A percentile compares a stretch with the other conserved stretches of the same genome.
phyloP scores from a whole-genome alignment of 2,113 vertebrate genomes.

The Xyliphius kryptos region DNA sequence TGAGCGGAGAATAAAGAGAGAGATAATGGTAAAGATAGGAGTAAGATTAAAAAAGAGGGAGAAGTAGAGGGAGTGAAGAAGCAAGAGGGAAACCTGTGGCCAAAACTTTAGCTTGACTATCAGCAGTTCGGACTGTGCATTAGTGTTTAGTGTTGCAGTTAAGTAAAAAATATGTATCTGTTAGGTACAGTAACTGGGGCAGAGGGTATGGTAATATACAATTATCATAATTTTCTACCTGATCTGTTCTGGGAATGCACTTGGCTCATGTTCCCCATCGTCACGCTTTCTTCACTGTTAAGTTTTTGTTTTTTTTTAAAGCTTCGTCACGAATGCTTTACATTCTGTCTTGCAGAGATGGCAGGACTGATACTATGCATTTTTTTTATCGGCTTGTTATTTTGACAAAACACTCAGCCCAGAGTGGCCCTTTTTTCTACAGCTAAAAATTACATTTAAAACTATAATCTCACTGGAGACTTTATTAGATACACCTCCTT shows the following conservation, averaged over 20 bases:
- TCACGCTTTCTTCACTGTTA: constrained; percentile 19
- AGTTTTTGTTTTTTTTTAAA: constrained; percentile 17
- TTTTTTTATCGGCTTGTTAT: constrained; percentile 4
- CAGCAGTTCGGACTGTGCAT: constrained; percentile 40
- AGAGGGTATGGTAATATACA: constrained; percentile 48
- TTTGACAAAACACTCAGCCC: neutral
- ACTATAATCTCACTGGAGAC: no score
- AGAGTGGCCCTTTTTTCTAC: no score
- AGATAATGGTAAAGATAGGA: neutral
- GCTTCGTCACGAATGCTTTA: neutral
- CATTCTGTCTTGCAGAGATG: neutral
- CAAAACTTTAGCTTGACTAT: constrained; percentile 45
- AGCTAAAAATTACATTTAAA: no score
- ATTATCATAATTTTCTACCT: constrained; percentile 56
- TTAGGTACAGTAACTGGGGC: no score
- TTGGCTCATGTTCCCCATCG: neutral
- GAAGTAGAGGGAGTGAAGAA: constrained; percentile 16
- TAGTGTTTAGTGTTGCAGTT: neutral
- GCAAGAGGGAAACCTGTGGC: constrained; percentile 26
- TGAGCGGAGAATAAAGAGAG: neutral
- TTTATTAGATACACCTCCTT: no score
- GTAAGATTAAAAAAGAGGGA: constrained; percentile 13
- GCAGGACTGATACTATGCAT: constrained; percentile 14
- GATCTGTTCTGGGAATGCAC: constrained; percentile 48
- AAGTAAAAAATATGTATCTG: no score